phyloP scores from a whole-genome alignment of 2,113 vertebrate species.

The Ptilonorhynchus violaceus region DNA sequence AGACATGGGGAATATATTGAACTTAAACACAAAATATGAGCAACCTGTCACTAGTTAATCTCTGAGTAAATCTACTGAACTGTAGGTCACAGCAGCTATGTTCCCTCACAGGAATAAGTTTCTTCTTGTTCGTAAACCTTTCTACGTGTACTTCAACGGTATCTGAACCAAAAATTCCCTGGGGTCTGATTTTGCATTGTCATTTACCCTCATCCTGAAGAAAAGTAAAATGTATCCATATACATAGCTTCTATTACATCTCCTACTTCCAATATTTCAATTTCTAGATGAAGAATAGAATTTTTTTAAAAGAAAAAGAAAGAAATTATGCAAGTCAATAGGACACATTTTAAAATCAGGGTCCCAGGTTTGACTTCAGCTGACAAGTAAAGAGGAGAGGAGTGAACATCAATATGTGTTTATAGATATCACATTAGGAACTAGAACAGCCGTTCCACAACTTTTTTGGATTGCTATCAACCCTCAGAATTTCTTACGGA shows the following conservation, averaged over 20 bases:
- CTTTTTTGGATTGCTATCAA: slow-evolving; percentile 29
- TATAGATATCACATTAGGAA: not conserved
- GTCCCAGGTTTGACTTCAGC: not conserved
- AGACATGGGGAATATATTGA: not conserved
- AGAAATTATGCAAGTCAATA: not conserved
- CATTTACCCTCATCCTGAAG: not conserved
- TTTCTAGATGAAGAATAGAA: not conserved
- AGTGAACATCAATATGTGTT: not conserved
- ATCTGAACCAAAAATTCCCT: not conserved
- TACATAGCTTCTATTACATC: not conserved
- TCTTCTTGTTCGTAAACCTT: not conserved
- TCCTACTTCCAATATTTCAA: not conserved
- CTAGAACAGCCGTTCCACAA: not conserved
- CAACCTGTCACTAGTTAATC: not conserved
- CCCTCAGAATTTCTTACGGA: slow-evolving; percentile 25
- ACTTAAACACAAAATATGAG: not conserved
- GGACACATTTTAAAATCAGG: not conserved
- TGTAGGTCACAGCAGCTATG: not conserved
- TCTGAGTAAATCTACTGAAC: not conserved
- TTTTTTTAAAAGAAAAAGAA: not conserved
- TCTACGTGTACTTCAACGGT: not conserved
- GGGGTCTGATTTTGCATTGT: not conserved
- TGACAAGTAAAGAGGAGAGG: not conserved
- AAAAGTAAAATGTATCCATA: not conserved
- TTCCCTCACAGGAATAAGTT: not conserved